phyloP scores from a whole-genome alignment of 2,888 invertebrate species.

The Petrophora chlorosata region DNA sequence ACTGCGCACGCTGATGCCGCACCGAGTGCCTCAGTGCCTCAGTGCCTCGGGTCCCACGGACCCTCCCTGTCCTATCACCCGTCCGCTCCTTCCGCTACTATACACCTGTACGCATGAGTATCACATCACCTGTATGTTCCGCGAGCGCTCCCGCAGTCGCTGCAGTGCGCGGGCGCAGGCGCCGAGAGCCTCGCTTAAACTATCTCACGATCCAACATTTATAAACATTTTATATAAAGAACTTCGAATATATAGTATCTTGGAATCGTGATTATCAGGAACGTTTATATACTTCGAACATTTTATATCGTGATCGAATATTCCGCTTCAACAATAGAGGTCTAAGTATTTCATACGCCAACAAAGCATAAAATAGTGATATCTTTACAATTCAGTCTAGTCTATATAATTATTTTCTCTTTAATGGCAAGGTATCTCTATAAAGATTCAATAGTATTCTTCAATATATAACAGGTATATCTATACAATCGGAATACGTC shows the following conservation, averaged over 20 bases:
- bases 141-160: constrained; percentile 4
- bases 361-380: constrained; percentile 84
- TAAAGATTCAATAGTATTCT: constrained; percentile 81
- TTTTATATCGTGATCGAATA: constrained; percentile 60
- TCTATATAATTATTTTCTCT: constrained; percentile 81
- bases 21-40: not conserved
- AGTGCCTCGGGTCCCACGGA: no score
- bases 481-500: constrained; percentile 78
- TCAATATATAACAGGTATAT: constrained; percentile 82
- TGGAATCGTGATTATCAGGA: constrained; percentile 68
- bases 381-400: constrained; percentile 84
- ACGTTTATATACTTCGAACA: constrained; percentile 66
- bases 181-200: constrained; percentile 49
- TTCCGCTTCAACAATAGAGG: constrained; percentile 74
- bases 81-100: not conserved
- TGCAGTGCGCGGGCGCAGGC: constrained; percentile 33
- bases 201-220: constrained; percentile 62
- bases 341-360: constrained; percentile 74
- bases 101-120: not conserved
- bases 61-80: no score
- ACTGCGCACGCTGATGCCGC: constrained; percentile 3
- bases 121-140: not conserved
- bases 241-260: constrained; percentile 66
- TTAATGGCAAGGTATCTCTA: constrained; percentile 83
- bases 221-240: constrained; percentile 64